Evolutionary conservation across 2,888 invertebrate species (phyloP).

Genomic region (Cantharis nigra): DNA sequence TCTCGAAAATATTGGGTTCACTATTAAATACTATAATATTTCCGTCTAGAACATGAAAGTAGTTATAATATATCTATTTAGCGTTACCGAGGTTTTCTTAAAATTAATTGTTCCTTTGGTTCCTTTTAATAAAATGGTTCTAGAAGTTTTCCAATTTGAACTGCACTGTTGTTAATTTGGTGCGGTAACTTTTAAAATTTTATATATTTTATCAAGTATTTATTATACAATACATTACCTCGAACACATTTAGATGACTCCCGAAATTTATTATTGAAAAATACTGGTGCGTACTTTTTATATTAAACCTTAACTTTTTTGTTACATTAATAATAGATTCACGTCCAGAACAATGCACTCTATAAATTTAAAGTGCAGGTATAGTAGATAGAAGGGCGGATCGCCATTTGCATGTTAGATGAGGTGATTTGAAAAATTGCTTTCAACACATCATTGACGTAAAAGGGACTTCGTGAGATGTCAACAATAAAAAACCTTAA

Average conservation of each 20-base stretch:
- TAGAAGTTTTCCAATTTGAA: too few species aligned
- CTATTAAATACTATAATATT: too few species aligned
- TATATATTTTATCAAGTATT: background rate
- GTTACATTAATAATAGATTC: conserved; percentile 31
- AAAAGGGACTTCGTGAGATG: background rate
- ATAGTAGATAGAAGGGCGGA: conserved; percentile 35
- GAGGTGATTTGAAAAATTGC: conserved; percentile 34
- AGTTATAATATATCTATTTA: too few species aligned
- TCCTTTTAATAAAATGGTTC: too few species aligned
- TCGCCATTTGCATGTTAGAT: conserved; percentile 40
- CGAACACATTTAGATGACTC: background rate
- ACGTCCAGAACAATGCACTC: conserved; percentile 30
- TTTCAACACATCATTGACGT: conserved; percentile 36
- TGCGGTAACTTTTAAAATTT: background rate
- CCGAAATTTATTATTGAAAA: background rate
- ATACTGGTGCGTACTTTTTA: background rate
- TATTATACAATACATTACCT: background rate
- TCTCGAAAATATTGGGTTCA: too few species aligned
- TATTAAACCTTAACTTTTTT: conserved; percentile 14
- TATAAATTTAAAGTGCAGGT: conserved; percentile 37
- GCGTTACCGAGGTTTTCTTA: too few species aligned
- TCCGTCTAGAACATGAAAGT: too few species aligned
- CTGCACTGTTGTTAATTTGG: background rate
- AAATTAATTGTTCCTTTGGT: too few species aligned
- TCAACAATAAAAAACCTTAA: conserved; percentile 1